Conservation (phyloP, 1,140 invertebrate genomes). For the Chionoecetes opilio region DNA sequence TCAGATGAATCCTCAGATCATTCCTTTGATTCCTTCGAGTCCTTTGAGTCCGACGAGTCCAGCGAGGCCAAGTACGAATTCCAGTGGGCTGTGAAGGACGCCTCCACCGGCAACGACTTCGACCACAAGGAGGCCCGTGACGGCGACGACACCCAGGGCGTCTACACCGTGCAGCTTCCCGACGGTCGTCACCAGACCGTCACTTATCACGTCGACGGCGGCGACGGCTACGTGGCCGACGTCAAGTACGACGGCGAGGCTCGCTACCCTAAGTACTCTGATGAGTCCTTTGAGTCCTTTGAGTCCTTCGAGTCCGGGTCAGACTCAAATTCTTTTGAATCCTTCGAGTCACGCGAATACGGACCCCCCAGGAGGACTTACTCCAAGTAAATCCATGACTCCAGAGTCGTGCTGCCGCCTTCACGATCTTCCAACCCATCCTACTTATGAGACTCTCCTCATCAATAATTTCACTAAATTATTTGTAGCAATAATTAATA, state of each 20-base stretch:
- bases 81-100: slow-evolving; percentile 19
- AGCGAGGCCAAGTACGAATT: not conserved
- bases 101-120: slow-evolving; percentile 39
- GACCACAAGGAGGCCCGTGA: slow-evolving; percentile 34
- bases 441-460: too few species aligned
- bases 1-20: not conserved
- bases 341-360: not conserved
- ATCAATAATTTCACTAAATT: too few species aligned
- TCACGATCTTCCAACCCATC: too few species aligned
- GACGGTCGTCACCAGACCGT: slow-evolving; percentile 53
- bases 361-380: not conserved
- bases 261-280: slow-evolving; percentile 11
- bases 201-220: slow-evolving; percentile 43
- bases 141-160: not conserved
- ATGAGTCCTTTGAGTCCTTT: not conserved
- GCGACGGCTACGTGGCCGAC: slow-evolving; percentile 38
- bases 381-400: too few species aligned
- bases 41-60: not conserved
- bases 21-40: slow-evolving; percentile 11
- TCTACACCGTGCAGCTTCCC: slow-evolving; percentile 45
- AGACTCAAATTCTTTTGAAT: not conserved
- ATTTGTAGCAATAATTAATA: too few species aligned
- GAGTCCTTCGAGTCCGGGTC: not conserved
- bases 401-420: too few species aligned
- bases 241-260: slow-evolving; percentile 39